Conservation (phyloP, 2,888 invertebrate species). For the Malthinus seriepunctatus region DNA sequence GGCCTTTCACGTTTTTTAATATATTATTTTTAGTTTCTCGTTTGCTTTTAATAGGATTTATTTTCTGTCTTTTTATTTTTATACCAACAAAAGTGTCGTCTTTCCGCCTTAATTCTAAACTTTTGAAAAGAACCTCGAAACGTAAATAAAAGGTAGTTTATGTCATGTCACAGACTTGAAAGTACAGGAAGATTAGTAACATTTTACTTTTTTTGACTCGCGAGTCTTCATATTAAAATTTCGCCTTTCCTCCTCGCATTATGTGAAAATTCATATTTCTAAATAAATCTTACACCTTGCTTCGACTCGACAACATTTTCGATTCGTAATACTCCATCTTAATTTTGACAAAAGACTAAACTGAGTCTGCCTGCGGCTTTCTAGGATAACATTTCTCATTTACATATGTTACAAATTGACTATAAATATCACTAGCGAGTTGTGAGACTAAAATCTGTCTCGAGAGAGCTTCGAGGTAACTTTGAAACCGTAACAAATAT, state of each 20-base stretch:
- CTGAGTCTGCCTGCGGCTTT: slow-evolving; percentile 13
- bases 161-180: neutral
- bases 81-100: neutral
- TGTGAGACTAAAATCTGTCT: neutral
- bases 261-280: too few relatives aligned
- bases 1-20: slow-evolving; percentile 6
- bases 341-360: slow-evolving; percentile 17
- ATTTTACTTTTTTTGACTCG: too few relatives aligned
- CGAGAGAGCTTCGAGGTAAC: slow-evolving; percentile 2
- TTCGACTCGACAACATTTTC: neutral
- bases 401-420: slow-evolving; percentile 22
- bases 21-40: neutral
- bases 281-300: neutral
- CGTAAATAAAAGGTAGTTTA: slow-evolving; percentile 1
- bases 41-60: neutral
- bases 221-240: too few relatives aligned
- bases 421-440: slow-evolving; percentile 14
- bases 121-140: neutral
- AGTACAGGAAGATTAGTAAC: too few relatives aligned
- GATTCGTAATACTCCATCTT: slow-evolving; percentile 20
- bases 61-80: neutral
- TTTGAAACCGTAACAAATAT: neutral
- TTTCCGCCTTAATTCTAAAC: slow-evolving; percentile 3
- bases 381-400: slow-evolving; percentile 14
- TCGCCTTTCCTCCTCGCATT: too few relatives aligned